Evolutionary conservation across 2,797 vertebrate genomes (phyloP), one percentile per base, ranked within the genome.

Genomic region (Silurus aristotelis): DNA sequence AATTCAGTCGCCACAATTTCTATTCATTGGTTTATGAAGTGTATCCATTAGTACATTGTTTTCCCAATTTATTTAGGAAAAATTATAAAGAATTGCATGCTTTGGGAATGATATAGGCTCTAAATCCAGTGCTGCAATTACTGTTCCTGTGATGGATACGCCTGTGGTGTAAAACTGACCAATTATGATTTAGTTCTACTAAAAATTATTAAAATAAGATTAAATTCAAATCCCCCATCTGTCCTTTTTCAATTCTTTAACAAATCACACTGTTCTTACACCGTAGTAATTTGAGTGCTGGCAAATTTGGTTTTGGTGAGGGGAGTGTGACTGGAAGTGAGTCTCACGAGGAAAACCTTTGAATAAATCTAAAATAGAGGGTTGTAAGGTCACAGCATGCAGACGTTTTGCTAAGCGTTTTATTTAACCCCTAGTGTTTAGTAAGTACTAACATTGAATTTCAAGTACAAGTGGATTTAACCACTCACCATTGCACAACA

Each of bases 371-470:
- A n/a, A 15, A 63, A 79, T 63, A 79, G 19, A 79, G 17, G 38
- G 77, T 66, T 66, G 3, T 25, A 80, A 66, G 43, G 61, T 75
- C 38, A 73, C 38, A 83, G 58, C 20, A 19, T 25, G 19, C 55
- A 63, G 78, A 68, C 15, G 43, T 48, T 73, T 73, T 82, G 27
- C 68, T 73, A 55, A 83, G 75, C 58, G 77, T 84, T 84, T 67
- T 66, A 56, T 85, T 88, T 87, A 88, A 81, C 67, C 20, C 81
- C 61, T 64, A 52, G 84, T 72, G 80, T 72, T 71, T 75, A 63
- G 20, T 55, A 46, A 72, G 83, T 38, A 52, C 71, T 84, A 66
- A 58, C 61, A 72, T 72, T 81, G 52, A 27, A 31, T 61, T 71
- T 64, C 72, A 27, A 78, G 71, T 25, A n/a, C 78, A 19, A 12